Conservation (phyloP, 2,888 invertebrate species). For the Crocallis elinguaria region DNA sequence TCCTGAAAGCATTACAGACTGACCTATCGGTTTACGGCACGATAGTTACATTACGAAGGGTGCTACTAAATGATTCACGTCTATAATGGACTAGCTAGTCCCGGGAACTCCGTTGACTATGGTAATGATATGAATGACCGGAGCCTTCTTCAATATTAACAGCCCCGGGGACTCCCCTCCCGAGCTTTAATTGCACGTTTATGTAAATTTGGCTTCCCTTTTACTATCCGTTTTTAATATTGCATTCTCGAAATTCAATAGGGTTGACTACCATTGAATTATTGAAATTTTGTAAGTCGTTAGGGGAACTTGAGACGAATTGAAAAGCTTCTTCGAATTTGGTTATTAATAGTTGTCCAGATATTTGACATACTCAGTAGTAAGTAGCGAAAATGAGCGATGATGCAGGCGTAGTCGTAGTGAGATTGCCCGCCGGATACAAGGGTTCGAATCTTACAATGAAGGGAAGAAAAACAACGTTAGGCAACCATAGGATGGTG, state of each 20-base stretch:
- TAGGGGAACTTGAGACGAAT: neutral
- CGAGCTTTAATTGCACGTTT: conserved; percentile 67
- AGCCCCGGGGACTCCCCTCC: conserved; percentile 48
- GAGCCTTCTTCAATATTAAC: conserved; percentile 58
- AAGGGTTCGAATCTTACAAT: too few relatives aligned
- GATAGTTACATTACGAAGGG: neutral
- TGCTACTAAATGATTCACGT: conserved; percentile 28
- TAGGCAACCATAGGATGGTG: too few relatives aligned
- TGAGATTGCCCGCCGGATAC: too few relatives aligned
- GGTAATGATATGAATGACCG: conserved; percentile 29
- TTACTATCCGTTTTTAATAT: conserved; percentile 46
- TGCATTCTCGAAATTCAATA: conserved; percentile 46
- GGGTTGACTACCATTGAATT: conserved; percentile 10
- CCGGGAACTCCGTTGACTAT: conserved; percentile 20
- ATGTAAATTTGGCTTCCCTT: conserved; percentile 54
- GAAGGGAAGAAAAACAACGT: too few relatives aligned
- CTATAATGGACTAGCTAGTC: conserved; percentile 27
- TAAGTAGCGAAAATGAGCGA: too few relatives aligned
- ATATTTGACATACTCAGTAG: too few relatives aligned
- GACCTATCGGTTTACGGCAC: conserved; percentile 8
- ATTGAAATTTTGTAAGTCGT: conserved; percentile 13
- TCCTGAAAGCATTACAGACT: neutral
- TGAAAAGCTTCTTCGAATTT: neutral
- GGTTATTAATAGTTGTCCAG: neutral
- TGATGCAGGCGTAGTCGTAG: too few relatives aligned